phyloP scores from a whole-genome alignment of 2,113 vertebrate species.

The Hydrochoerus hydrochaeris region DNA sequence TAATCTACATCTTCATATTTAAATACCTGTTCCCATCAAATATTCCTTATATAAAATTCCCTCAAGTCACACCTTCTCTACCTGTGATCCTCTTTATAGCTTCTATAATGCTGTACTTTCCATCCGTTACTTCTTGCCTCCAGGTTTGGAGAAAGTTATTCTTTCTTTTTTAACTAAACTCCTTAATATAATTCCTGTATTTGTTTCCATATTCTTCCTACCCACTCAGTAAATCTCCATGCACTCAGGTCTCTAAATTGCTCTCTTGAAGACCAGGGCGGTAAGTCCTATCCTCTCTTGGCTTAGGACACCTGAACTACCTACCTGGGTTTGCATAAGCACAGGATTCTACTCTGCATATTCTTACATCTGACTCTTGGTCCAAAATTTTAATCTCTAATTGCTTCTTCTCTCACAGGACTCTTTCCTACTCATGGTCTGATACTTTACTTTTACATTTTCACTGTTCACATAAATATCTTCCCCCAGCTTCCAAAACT shows the following conservation, averaged over 20 bases:
- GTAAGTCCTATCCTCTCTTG: constrained; percentile 5
- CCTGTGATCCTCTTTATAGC: constrained; percentile 54
- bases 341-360: background rate
- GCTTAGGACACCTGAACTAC: background rate
- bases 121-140: constrained; percentile 43
- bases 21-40: constrained; percentile 59
- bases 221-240: background rate
- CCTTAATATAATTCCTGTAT: constrained; percentile 33
- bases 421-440: background rate
- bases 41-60: constrained; percentile 50
- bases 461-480: background rate
- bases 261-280: background rate
- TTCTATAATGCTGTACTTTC: constrained; percentile 51
- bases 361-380: background rate
- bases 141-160: constrained; percentile 41
- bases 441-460: constrained; percentile 37
- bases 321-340: background rate
- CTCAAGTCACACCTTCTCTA: constrained; percentile 60
- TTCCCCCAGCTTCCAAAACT: background rate
- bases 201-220: constrained; percentile 34
- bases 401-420: background rate
- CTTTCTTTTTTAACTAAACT: constrained; percentile 56
- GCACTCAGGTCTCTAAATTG: constrained; percentile 4
- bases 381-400: background rate
- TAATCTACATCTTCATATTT: constrained; percentile 58